Evolutionary conservation across 1,140 invertebrate genomes (phyloP).

Genomic region (Zophobas atratus): DNA sequence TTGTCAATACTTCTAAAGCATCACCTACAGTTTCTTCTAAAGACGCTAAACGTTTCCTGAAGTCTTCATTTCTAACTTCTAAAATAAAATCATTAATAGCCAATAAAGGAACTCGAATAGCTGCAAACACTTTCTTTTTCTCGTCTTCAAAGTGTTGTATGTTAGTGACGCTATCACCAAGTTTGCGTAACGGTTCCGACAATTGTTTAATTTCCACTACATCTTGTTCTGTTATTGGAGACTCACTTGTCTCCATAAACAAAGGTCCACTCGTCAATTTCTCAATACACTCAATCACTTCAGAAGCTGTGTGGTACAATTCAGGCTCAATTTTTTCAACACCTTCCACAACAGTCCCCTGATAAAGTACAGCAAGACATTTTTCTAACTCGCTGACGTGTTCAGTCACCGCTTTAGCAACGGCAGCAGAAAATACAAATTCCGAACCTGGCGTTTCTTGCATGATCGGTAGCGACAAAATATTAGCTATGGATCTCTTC

Average conservation of each 20-base stretch:
- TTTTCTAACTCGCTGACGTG: constrained; percentile 61
- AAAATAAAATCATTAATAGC: constrained; percentile 28
- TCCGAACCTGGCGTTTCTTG: constrained; percentile 48
- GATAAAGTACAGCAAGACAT: constrained; percentile 58
- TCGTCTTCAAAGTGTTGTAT: constrained; percentile 57
- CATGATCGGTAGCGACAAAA: constrained; percentile 61
- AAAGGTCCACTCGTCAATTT: constrained; percentile 50
- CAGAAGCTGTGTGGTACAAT: constrained; percentile 58
- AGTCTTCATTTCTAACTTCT: background rate
- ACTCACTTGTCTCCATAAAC: constrained; percentile 54
- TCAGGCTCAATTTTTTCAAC: constrained; percentile 57
- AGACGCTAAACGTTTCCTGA: constrained; percentile 2
- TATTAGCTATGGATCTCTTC: constrained; percentile 58
- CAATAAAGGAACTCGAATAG: constrained; percentile 40
- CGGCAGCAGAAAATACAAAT: constrained; percentile 46
- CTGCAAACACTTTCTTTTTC: constrained; percentile 55
- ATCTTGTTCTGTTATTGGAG: constrained; percentile 55
- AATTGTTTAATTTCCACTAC: constrained; percentile 58
- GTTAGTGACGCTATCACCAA: constrained; percentile 54
- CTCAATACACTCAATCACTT: constrained; percentile 61
- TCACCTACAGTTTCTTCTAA: constrained; percentile 57
- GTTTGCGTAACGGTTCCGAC: constrained; percentile 54
- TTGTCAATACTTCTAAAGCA: constrained; percentile 62
- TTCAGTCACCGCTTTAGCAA: constrained; percentile 50
- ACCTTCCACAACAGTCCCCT: constrained; percentile 58